Evolutionary conservation across 1,140 invertebrate genomes (phyloP), one percentile per base, ranked within the genome.

Genomic region (Orchesella cincta): DNA sequence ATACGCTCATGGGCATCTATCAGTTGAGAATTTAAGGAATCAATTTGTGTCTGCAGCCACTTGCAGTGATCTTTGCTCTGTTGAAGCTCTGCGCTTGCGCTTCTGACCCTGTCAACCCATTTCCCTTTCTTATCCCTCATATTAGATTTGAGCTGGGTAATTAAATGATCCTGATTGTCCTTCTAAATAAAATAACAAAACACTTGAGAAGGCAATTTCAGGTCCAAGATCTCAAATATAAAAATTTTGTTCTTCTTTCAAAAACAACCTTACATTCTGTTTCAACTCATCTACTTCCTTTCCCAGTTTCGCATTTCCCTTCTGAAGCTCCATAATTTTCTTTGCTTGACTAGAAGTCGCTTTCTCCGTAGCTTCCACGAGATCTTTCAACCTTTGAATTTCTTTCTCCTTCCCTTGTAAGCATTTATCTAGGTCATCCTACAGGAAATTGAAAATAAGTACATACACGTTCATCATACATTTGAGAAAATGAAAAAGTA

Each of bases 31-130:
- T 79, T 81, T n/a, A 81, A 67, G 20, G 78, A 28, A 0, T 81
- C 78, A 46, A 81, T 34, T 78, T 81, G 80, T 0, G 34, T n/a
- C 54, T 81, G 80, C 5, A 79, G 74, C 78, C 78, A 81, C 34
- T 54, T 46, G 46, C 76, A 78, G 29, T 79, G 76, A 12, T 79
- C 80, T 64, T 77, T 79, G 8, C 35, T 51, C 46, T 76, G 46
- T 0, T 52, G 0, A 1, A 67, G 46, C 62, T 81, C 80, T 23
- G 70, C 36, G 2, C 20, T 34, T 18, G 39, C 16, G 31, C 35
- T 18, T 18, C 73, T 34, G 0, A 79, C 23, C 16, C 73, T 74
- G 20, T 79, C 76, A 3, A 20, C 57, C 34, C 54, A 79, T 31
- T 79, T 70, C 18, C 28, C 18, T 26, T 78, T 81, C 57, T 78